Base-by-base conservation (phyloP, 1,140 invertebrate genomes). In the Drosophila nigrodunni region DNA sequence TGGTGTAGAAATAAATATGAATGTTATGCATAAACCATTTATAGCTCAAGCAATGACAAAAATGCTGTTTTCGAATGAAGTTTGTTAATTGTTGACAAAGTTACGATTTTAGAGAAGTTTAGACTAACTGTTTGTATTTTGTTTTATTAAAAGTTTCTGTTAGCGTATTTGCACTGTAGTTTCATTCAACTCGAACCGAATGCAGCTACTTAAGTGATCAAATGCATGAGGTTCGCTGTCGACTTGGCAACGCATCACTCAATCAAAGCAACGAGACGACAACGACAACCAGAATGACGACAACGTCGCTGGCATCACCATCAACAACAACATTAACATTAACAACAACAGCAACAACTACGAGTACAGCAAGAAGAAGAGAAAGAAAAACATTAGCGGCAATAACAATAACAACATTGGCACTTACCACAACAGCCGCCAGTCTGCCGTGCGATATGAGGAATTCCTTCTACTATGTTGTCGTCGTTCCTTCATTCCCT, bases 141-240 rank as follows among this genome's bases (percentile, higher is more conserved):
- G 15, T 15, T 39, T 41, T 5, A 30, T 1, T 34, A 0, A 34
- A 8, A 18, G 13, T 60, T 30, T 10, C n/a, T 9, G 10, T 5
- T 13, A 9, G 15, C n/a, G 34, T 9, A 30, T 9, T 35, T 3
- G 7, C 35, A 57, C 54, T 57, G 54, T 57, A 41, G 9, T 13
- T 57, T 41, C 37, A 25, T 57, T 41, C 54, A 41, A 54, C 30
- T 15, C 7, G 50, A 52, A 35, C 50, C 34, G 15, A 54, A 54
- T 54, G 11, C 54, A 57, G 15, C 37, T 25, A 49, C 18, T 43
- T 49, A 44, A 58, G 47, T 73, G 65, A 71, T 74, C 57, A 58
- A 71, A 70, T 74, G 55, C 46, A 46, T 60, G 66, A 70, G 58
- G 70, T 67, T 67, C 54, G 44, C 62, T 30, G 66, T 70, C 66